Base-by-base conservation (phyloP, 2,797 vertebrate genomes). In the Loriculus beryllinus region DNA sequence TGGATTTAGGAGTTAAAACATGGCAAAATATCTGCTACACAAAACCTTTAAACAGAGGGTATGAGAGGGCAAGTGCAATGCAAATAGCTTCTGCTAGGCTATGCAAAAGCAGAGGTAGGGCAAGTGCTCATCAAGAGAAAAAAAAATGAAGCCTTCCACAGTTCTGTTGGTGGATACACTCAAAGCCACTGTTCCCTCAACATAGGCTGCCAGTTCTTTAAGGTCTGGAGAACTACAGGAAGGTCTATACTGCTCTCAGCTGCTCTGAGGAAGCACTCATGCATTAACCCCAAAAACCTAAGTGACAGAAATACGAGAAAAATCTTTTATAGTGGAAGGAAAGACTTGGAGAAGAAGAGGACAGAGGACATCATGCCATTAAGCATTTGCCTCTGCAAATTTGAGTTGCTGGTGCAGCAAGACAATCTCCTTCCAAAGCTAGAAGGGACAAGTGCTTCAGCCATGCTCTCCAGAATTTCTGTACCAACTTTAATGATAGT, bases 81-180 rank as follows among this genome's bases (percentile, higher is more conserved):
- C 23, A 67, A 31, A 37, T 9, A 48, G 8, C 21, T 72, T 62
- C 70, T 74, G 67, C 22, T 14, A 21, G 47, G 29, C 56, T 69
- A 40, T 3, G 11, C 35, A 60, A 60, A 48, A 57, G 35, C 40
- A 35, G 51, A 52, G 28, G 29, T 21, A 19, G 40, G 56, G 40
- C 26, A 69, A 57, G 7, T 2, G 25, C 19, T 74, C 10, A 3
- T 23, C 19, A 17, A 54, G 23, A 33, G 10, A 40, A 51, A 51
- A 57, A 43, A 22, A 45, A 21, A 43, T 5, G 16, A 7, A 28
- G 3, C 0, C 0, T 8, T 52, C 43, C 28, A 14, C 0, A 1
- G 48, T 48, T 69, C 48, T 43, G 15, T 21, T 1, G 0, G 22
- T 33, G 59, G 29, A 20, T 40, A 45, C 37, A 17, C 15, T 14